These are phyloP conservation scores for Leptestheria dahalacensis DNA, from an alignment of 1,140 invertebrate species.

Conservation along the genomic window DNA sequence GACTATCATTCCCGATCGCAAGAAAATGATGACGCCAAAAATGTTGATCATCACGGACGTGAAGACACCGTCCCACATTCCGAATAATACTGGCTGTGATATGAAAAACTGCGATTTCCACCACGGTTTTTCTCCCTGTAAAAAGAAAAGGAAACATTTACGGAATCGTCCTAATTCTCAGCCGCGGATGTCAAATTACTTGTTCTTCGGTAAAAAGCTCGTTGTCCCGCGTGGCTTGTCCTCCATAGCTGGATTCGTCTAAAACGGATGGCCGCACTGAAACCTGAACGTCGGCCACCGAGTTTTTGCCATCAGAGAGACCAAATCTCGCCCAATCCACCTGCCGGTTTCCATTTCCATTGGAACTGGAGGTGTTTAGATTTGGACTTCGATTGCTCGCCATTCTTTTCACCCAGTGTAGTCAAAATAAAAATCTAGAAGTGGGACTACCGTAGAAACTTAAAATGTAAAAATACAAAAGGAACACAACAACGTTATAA, in stretches of 20 bases:
- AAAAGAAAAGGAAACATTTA: slow-evolving; percentile 21
- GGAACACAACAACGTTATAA: no score
- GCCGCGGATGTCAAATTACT: no score
- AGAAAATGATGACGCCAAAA: slow-evolving; percentile 91
- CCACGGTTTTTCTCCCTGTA: slow-evolving; percentile 61
- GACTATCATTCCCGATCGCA: slow-evolving; percentile 92
- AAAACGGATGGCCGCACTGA: slow-evolving; percentile 8
- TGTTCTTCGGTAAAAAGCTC: slow-evolving; percentile 78
- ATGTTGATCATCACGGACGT: slow-evolving; percentile 90
- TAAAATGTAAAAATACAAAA: no score
- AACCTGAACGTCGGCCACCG: slow-evolving; percentile 1
- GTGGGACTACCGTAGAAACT: neutral
- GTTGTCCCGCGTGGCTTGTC: slow-evolving; percentile 60
- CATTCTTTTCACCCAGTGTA: neutral
- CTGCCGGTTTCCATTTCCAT: neutral
- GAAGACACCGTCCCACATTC: slow-evolving; percentile 95
- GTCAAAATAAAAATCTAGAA: neutral
- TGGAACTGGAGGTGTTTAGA: neutral
- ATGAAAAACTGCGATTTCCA: slow-evolving; percentile 89
- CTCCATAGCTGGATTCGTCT: slow-evolving; percentile 29
- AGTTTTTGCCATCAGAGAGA: slow-evolving; percentile 20
- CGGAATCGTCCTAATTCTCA: slow-evolving; percentile 14
- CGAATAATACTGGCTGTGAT: slow-evolving; percentile 84
- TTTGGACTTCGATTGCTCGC: neutral
- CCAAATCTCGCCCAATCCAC: slow-evolving; percentile 40